Base-by-base conservation (phyloP, 2,888 invertebrate genomes). In the Achlya flavicornis region DNA sequence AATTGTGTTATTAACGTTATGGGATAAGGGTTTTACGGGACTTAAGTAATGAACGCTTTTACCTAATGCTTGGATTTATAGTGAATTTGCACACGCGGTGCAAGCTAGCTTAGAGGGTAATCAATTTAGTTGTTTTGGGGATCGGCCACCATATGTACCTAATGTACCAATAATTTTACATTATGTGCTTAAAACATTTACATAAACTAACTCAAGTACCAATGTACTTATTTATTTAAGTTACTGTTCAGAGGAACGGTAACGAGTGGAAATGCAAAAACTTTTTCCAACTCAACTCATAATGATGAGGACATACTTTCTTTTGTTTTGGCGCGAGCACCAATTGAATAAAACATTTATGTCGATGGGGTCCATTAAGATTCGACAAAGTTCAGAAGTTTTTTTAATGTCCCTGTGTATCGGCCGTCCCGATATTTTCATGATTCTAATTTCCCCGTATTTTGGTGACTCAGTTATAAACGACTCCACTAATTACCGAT, bases 1-100 rank as follows among this genome's bases (percentile, higher is more conserved):
- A 93, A 93, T 93, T 93, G 93, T 93, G 93, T 93, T 93, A 93
- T 93, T 93, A 93, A 92, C 92, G 92, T 93, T 93, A 93, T 91
- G 92, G 93, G 92, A 89, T 93, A 92, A 93, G 93, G 93, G 93
- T 92, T 93, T 93, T 91, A 92, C 90, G 91, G 87, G 91, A 87
- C 91, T 92, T 93, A 92, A 92, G 92, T 93, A 93, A 93, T 91
- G 92, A 92, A 92, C 84, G 92, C 89, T 90, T 88, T 90, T 83
- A 89, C 89, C 87, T 92, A 93, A 93, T 92, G 84, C 91, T 79
- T 74, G 88, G 87, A 92, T 92, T 92, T 92, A 93, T 92, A 88
- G 90, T 86, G 81, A 85, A 85, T 86, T 88, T 85, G 86, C 86
- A 88, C 89, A 91, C 87, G 89, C 87, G 91, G 86, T 87, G 85